Conservation (phyloP, 1,140 invertebrate species). For the Drosophila parabipectinata region DNA sequence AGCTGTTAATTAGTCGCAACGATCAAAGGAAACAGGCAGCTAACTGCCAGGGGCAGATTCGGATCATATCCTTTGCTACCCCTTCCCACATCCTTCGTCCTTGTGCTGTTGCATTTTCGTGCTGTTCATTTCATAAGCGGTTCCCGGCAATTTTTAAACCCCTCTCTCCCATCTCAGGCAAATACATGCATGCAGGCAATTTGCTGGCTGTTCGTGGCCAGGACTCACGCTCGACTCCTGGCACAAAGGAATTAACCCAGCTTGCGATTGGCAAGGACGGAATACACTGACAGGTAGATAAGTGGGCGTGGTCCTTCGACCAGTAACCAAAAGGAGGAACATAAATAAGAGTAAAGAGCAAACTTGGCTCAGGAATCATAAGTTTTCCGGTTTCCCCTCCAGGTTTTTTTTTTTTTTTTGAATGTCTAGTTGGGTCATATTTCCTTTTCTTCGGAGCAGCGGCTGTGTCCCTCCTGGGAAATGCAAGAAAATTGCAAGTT, state of each 20-base stretch:
- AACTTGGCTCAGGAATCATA: conserved; percentile 62
- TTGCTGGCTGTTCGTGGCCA: conserved; percentile 73
- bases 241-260: conserved; percentile 65
- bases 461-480: conserved; percentile 43
- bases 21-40: conserved; percentile 27
- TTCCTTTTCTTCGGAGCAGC: conserved; percentile 48
- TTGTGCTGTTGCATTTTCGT: conserved; percentile 14
- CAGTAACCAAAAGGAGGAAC: background rate
- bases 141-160: conserved; percentile 32
- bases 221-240: conserved; percentile 44
- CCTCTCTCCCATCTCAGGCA: conserved; percentile 14
- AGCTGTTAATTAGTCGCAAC: conserved; percentile 40
- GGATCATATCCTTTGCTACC: conserved; percentile 16
- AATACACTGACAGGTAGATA: conserved; percentile 47
- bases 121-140: conserved; percentile 47
- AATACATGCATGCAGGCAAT: conserved; percentile 57
- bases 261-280: conserved; percentile 24
- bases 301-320: conserved; percentile 50
- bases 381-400: conserved; percentile 35
- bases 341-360: conserved; percentile 52
- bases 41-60: conserved; percentile 6
- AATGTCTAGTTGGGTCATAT: conserved; percentile 65
- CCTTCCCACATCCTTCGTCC: background rate
- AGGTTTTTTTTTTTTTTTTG: conserved; percentile 48
- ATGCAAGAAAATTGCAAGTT: conserved; percentile 59